Evolutionary conservation across 2,113 vertebrate genomes (phyloP).

Genomic region (Arvicanthis niloticus): DNA sequence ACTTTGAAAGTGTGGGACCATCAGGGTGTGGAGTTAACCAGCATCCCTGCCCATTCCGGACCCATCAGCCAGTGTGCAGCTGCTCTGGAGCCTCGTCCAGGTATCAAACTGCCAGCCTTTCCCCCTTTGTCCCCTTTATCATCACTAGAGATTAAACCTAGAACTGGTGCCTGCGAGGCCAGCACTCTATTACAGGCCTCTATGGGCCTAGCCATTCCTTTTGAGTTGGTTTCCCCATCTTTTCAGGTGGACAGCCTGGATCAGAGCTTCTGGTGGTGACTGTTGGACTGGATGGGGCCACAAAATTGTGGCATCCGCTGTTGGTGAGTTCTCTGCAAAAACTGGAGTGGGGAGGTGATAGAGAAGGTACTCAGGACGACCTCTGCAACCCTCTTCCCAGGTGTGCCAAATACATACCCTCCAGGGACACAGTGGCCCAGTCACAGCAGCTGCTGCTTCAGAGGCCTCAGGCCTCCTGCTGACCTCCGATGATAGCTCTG

Average conservation of each 20-base stretch:
- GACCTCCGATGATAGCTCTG: conserved; percentile 79
- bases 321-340: conserved; percentile 73
- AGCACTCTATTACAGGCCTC: too few species aligned
- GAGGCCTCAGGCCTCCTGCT: conserved; percentile 72
- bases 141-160: background rate
- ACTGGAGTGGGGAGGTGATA: too few species aligned
- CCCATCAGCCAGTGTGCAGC: conserved; percentile 87
- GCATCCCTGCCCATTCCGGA: conserved; percentile 89
- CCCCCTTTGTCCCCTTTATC: background rate
- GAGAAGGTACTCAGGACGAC: background rate
- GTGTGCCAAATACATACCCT: conserved; percentile 80
- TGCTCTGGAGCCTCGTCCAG: conserved; percentile 63
- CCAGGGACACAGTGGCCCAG: conserved; percentile 78
- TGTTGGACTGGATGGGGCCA: conserved; percentile 78
- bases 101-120: background rate
- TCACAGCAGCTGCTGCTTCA: conserved; percentile 74
- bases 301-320: conserved; percentile 81
- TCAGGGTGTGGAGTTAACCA: conserved; percentile 88
- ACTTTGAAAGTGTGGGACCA: conserved; percentile 90
- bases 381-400: conserved; percentile 50
- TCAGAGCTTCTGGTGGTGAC: conserved; percentile 82
- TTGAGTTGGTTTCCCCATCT: conserved; percentile 32
- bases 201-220: background rate
- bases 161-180: background rate
- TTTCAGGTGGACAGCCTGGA: conserved; percentile 68